Conservation (phyloP, 2,113 vertebrate genomes). For the Cygnus atratus region DNA sequence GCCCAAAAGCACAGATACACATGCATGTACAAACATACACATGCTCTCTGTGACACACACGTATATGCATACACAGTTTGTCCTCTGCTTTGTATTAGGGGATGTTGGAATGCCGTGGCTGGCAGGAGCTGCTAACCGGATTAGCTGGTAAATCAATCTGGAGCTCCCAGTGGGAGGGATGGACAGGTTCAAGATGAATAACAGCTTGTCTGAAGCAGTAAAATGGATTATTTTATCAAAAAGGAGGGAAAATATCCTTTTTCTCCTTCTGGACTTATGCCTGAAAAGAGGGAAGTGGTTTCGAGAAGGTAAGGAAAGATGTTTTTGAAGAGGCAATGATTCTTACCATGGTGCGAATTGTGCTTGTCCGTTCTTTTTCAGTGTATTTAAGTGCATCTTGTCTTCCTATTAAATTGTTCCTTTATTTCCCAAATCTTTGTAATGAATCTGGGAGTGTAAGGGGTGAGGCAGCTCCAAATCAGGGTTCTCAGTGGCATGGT, state of each 20-base stretch:
- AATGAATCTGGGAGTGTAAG: not conserved
- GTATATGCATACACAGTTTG: accelerated
- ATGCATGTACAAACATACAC: not conserved
- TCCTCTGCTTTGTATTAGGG: conserved; percentile 18
- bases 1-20: not conserved
- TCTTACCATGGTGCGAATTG: not conserved
- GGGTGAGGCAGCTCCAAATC: not conserved
- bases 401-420: not conserved
- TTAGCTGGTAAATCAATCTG: conserved; percentile 79
- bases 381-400: not conserved
- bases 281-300: not conserved
- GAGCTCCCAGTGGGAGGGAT: conserved; percentile 64
- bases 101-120: conserved; percentile 66
- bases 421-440: not conserved
- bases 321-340: not conserved
- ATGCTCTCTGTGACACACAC: not conserved
- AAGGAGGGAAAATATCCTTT: conserved; percentile 30
- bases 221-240: conserved; percentile 72
- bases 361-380: not conserved
- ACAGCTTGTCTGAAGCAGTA: conserved; percentile 74
- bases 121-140: conserved; percentile 73
- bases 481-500: not conserved
- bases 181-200: conserved; percentile 73
- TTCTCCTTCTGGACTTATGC: conserved; percentile 52
- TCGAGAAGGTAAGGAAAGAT: not conserved